Base-by-base conservation (phyloP, 2,113 vertebrate genomes). In the Argyrosomus japonicus region DNA sequence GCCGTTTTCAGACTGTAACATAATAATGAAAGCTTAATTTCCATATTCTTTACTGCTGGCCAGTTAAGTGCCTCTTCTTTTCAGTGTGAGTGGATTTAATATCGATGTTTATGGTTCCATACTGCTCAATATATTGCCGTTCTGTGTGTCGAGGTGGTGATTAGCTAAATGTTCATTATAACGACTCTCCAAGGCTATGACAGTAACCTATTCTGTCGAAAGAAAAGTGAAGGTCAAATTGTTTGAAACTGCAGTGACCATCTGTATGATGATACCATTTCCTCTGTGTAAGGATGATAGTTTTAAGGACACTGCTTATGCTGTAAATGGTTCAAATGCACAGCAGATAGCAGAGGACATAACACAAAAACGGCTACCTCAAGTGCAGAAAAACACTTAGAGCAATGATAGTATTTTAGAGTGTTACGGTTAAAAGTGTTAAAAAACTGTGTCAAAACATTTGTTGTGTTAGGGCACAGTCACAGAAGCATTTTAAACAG, bases 21-120 rank as follows among this genome's bases (percentile, higher is more conserved):
- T 91, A 90, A 90, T 83, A 87, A 86, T 85, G 77, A 85, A 85
- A 79, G 82, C 83, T 85, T 89, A 68, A 91, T 91, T 89, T 88
- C 80, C 82, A 87, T 82, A 88, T 89, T 90, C 78, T 92, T 88
- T 83, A 90, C 40, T 83, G 84, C 56, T 72, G 64, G 73, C 81
- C 74, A 81, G 69, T 88, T 82, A 89, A 93, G 81, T 86, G 83
- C 40, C 70, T 87, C 74, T 82, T 76, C 81, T 84, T 89, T 87
- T 87, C 77, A 84, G 61, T 77, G 73, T 77, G 81, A 90, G 81
- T 81, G 77, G 79, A 88, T 86, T 88, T 88, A 88, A 89, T 80
- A 78, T 83, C 48, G 25, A 63, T 88, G 82, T 90, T 90, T 88
- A 93, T 87, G 63, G 77, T 83, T 79, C 84, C 40, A 32, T 68